Evolutionary conservation across 2,888 invertebrate genomes (phyloP), one percentile per base, ranked within the genome.

Genomic region (Macrosoma leucophasiata): DNA sequence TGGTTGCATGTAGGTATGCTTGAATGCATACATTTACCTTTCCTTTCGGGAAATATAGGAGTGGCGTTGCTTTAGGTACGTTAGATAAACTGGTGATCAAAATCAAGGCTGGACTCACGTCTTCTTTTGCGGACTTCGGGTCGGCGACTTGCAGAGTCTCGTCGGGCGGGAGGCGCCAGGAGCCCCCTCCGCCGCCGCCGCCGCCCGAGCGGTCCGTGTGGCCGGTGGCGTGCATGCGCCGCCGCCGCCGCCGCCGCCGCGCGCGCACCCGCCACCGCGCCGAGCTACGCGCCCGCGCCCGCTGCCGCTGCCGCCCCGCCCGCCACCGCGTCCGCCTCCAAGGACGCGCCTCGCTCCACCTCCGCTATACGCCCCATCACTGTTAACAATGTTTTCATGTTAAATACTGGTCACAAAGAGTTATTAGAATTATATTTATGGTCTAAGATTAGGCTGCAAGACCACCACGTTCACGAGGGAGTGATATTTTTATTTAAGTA

Each of bases 151-250:
- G 94, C 58, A 95, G 89, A 58, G 94, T 94, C 87, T 95, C 94
- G 87, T 95, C 95, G 70, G 94, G 94, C 82, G 94, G 94, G 81
- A 94, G 88, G 84, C 94, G 91, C 95, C 95, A 95, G 77, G 93
- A 92, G 76, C 87, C 86, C 52, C 82, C 82, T 71, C 85, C 85
- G 75, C 84, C 85, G 76, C 82, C 84, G 74, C 86, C 86, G 77
- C 86, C 86, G 78, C 87, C 87, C 86, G 92, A 92, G 85, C 93
- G 91, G 88, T 94, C 94, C 79, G 92, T 87, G 86, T 90, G 90
- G 82, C 91, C 91, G 89, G 92, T 93, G 87, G 93, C 92, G 90
- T 94, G 94, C 94, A 94, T 95, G 87, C 88, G 89, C 88, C 77
- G 82, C 82, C 82, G 78, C 70, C 68, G 66, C 69, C 73, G 68